Conservation (phyloP, 2,113 vertebrate genomes). For the Cariama cristata region DNA sequence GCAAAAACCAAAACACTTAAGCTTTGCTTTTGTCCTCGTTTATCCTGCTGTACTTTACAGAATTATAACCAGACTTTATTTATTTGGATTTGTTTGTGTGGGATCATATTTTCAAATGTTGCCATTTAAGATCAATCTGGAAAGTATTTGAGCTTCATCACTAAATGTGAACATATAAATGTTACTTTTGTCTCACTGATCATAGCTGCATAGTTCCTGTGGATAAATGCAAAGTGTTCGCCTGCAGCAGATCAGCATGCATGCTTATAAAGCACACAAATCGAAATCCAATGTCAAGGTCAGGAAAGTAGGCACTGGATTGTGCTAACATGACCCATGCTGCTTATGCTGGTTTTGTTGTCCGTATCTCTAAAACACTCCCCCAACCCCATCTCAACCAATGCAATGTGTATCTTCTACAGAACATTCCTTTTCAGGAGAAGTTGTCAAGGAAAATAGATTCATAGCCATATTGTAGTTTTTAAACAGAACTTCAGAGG, state of each 20-base stretch:
- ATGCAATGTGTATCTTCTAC: neutral
- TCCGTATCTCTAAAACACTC: neutral
- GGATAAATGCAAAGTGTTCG: neutral
- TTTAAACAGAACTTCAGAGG: neutral
- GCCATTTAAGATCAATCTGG: conserved; percentile 50
- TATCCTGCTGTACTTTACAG: neutral
- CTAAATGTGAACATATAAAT: neutral
- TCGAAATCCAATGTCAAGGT: neutral
- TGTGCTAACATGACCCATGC: neutral
- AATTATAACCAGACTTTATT: neutral
- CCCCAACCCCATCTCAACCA: no score
- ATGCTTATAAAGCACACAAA: neutral
- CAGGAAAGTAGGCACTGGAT: neutral
- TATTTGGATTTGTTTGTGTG: conserved; percentile 3
- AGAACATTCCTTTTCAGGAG: neutral
- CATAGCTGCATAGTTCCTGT: neutral
- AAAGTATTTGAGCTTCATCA: neutral
- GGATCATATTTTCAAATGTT: neutral
- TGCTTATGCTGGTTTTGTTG: neutral
- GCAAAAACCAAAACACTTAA: neutral
- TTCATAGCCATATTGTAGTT: neutral
- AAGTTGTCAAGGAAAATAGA: neutral
- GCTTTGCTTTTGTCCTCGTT: neutral
- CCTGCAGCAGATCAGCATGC: neutral
- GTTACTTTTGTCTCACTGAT: neutral